A percentile compares a stretch with the other conserved stretches of the same genome.
Conservation (phyloP, 2,888 invertebrate genomes). For the Thecocarcelia acutangulata region DNA sequence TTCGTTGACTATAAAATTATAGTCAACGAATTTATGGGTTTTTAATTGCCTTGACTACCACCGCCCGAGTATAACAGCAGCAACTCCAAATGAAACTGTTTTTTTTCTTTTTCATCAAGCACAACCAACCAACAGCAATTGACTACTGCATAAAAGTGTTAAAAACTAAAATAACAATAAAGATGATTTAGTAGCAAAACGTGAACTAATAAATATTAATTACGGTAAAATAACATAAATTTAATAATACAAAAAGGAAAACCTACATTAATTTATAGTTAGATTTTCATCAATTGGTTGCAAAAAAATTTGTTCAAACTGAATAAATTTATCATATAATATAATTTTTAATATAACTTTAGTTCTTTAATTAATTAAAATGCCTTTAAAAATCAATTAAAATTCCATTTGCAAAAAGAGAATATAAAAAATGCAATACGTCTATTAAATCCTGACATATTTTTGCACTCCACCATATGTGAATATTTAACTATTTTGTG, state of each 20-base stretch:
- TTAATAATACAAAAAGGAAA: conserved; percentile 2
- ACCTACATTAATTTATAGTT: neutral
- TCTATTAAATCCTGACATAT: conserved; percentile 31
- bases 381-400: neutral
- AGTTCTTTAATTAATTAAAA: neutral
- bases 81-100: conserved; percentile 16
- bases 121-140: conserved; percentile 1
- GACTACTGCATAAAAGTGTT: conserved; percentile 36
- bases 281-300: neutral
- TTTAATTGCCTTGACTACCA: conserved; percentile 68
- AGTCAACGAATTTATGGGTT: conserved; percentile 65
- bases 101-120: conserved; percentile 10
- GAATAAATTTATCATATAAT: too few species aligned
- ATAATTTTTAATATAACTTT: neutral
- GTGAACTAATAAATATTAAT: conserved; percentile 63
- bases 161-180: conserved; percentile 28
- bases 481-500: neutral
- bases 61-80: conserved; percentile 44
- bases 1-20: conserved; percentile 53
- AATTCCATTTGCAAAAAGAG: neutral
- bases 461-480: neutral
- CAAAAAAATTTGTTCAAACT: too few species aligned
- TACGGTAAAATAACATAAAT: conserved; percentile 55
- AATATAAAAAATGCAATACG: neutral
- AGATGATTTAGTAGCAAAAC: conserved; percentile 59